A percentile compares a stretch with the other conserved stretches of the same genome.
phyloP scores from a whole-genome alignment of 2,888 invertebrate species.

The Phortica magna region DNA sequence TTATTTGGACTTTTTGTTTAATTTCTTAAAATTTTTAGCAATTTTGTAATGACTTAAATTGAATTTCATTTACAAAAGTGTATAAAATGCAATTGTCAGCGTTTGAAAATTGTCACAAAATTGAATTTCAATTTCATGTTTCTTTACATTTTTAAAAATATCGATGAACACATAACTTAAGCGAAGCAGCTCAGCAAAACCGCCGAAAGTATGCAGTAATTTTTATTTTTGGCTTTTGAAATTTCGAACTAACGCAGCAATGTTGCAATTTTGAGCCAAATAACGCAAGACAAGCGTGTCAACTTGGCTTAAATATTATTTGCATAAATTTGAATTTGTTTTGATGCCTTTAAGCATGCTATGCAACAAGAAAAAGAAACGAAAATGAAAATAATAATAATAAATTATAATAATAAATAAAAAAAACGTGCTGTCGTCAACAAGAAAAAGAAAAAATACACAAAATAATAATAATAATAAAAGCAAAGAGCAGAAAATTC shows the following conservation, averaged over 20 bases:
- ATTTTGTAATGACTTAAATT: neutral
- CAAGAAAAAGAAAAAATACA: neutral
- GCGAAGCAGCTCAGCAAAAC: neutral
- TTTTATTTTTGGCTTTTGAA: neutral
- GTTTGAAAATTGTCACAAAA: neutral
- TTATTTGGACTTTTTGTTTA: neutral
- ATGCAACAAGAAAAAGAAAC: neutral
- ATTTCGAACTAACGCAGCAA: neutral
- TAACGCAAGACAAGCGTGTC: neutral
- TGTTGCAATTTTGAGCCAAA: neutral
- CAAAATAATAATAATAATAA: neutral
- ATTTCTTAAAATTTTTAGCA: neutral
- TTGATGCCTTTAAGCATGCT: neutral
- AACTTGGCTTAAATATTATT: constrained; percentile 26
- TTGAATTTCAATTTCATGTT: neutral
- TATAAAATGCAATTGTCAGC: neutral
- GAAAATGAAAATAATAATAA: neutral
- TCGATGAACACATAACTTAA: neutral
- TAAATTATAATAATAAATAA: constrained; percentile 18
- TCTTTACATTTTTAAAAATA: neutral
- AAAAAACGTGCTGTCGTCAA: constrained; percentile 8
- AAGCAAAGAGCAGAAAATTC: neutral
- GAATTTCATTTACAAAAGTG: neutral
- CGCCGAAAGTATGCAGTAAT: neutral
- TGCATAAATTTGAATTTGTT: constrained; percentile 19